Percentiles rank a stretch among this genome's conserved stretches.
Conservation (phyloP, 2,113 vertebrate genomes). For the Stictonetta naevosa region DNA sequence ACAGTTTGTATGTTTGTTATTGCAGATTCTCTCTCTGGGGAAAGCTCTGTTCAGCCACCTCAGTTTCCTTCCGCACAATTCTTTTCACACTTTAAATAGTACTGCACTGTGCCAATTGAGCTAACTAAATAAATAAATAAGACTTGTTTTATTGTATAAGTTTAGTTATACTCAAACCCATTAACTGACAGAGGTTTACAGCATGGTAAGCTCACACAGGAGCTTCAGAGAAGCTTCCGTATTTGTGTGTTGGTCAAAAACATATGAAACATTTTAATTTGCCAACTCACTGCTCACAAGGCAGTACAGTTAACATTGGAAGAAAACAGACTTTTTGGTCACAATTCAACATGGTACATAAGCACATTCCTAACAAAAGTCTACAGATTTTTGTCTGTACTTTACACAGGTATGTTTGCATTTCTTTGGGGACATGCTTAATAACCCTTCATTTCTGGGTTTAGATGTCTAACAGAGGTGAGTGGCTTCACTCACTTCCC, state of each 20-base stretch:
- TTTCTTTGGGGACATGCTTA: not conserved
- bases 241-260: not conserved
- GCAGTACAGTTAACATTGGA: not conserved
- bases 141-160: not conserved
- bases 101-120: not conserved
- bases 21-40: constrained; percentile 16
- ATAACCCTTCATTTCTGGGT: not conserved
- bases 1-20: constrained; percentile 16
- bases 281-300: not conserved
- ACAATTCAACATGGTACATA: not conserved
- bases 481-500: not conserved
- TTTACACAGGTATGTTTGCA: not conserved
- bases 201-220: not conserved
- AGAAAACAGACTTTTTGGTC: not conserved
- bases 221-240: constrained; percentile 6
- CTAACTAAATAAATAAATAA: too few species aligned
- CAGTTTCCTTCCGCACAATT: constrained; percentile 17
- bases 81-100: constrained; percentile 26
- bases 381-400: not conserved
- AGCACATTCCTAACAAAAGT: not conserved
- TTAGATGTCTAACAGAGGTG: not conserved
- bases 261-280: constrained; percentile 6
- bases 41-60: constrained; percentile 20
- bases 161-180: constrained; percentile 10
- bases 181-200: not conserved